These are phyloP conservation scores for Gorsachius magnificus DNA, from an alignment of 2,797 vertebrate genomes.

Conservation along the genomic window DNA sequence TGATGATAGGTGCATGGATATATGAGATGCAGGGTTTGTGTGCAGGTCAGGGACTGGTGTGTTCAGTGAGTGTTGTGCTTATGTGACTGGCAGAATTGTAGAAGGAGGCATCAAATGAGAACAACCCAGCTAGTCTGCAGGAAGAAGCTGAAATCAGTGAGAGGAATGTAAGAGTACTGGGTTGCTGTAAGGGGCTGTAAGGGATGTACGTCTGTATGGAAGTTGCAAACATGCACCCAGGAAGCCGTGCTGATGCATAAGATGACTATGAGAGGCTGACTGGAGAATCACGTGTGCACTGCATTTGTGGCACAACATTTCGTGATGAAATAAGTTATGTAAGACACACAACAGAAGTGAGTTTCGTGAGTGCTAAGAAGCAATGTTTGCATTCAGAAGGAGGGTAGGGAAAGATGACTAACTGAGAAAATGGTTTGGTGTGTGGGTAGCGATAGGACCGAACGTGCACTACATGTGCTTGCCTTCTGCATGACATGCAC, in stretches of 20 bases:
- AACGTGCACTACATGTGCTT: background rate
- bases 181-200: background rate
- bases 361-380: background rate
- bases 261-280: background rate
- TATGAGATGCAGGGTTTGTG: background rate
- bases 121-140: background rate
- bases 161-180: background rate
- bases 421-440: slow-evolving; percentile 4
- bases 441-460: background rate
- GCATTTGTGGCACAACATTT: background rate
- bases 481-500: background rate
- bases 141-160: background rate
- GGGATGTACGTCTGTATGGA: background rate
- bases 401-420: slow-evolving; percentile 42
- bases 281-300: background rate
- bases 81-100: background rate
- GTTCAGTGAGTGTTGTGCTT: background rate
- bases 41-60: background rate
- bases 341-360: background rate
- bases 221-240: background rate
- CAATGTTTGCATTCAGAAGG: slow-evolving; percentile 4
- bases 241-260: accelerated
- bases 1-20: accelerated
- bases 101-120: background rate
- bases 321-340: background rate